Evolutionary conservation across 2,113 vertebrate genomes (phyloP).

Genomic region (Apus apus): DNA sequence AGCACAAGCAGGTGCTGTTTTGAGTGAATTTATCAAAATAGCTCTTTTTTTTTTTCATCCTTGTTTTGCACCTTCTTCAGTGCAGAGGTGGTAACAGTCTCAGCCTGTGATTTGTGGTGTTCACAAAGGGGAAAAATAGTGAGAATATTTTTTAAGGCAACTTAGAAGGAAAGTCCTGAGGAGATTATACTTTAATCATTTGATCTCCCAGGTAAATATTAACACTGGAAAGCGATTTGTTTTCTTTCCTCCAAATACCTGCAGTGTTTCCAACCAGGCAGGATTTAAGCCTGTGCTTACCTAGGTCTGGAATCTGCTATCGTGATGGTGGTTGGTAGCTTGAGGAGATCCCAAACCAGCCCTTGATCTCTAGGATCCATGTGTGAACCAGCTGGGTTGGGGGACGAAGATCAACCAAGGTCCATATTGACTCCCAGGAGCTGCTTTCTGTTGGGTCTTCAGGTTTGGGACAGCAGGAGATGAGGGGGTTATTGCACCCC

Average conservation of each 20-base stretch:
- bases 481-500: neutral
- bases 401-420: neutral
- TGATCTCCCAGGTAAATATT: slow-evolving; percentile 15
- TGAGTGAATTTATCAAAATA: neutral
- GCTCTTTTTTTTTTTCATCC: accelerated
- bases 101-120: neutral
- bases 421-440: neutral
- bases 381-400: accelerated
- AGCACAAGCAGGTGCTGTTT: neutral
- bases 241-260: neutral
- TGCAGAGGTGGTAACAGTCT: neutral
- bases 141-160: neutral
- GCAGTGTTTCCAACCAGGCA: neutral
- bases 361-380: accelerated
- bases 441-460: neutral
- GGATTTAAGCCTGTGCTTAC: neutral
- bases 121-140: neutral
- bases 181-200: neutral
- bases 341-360: neutral
- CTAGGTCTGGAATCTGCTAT: neutral
- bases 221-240: neutral
- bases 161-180: neutral
- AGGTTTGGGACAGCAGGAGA: neutral
- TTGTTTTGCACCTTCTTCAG: neutral
- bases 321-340: accelerated